A percentile compares a stretch with the other conserved stretches of the same genome.
Evolutionary conservation across 2,888 invertebrate genomes (phyloP).

Genomic region (Pegoplata infirma): DNA sequence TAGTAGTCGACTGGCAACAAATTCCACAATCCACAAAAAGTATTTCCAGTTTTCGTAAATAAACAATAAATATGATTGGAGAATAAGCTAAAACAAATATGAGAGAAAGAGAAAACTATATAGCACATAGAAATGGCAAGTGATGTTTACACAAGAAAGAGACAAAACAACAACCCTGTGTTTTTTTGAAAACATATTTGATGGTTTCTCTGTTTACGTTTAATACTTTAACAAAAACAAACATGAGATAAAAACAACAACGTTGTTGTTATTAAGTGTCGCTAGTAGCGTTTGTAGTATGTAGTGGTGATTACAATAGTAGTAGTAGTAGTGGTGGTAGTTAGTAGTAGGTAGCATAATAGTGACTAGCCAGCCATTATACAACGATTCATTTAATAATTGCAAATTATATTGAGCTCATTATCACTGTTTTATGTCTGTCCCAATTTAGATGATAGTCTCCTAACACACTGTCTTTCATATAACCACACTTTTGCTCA

Average conservation of each 20-base stretch:
- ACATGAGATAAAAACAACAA: not conserved
- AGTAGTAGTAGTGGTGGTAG: conserved; percentile 42
- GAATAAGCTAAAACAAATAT: not conserved
- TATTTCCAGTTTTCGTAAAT: conserved; percentile 33
- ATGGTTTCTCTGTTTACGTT: not conserved
- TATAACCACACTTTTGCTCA: not conserved
- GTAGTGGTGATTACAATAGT: not conserved
- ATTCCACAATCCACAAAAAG: conserved; percentile 58
- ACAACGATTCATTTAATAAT: conserved; percentile 77
- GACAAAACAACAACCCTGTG: not conserved
- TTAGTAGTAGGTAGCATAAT: not conserved
- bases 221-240: conserved; percentile 10
- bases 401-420: conserved; percentile 77
- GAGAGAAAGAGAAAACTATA: conserved; percentile 15
- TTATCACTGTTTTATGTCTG: conserved; percentile 68
- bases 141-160: not conserved
- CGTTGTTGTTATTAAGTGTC: conserved; percentile 6
- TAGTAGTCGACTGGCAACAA: not conserved
- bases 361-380: conserved; percentile 67
- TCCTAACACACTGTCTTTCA: conserved; percentile 1
- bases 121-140: not conserved
- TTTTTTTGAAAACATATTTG: not conserved
- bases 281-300: conserved; percentile 45
- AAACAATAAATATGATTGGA: conserved; percentile 32
- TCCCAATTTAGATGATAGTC: conserved; percentile 60